Conservation (phyloP, 2,113 vertebrate species). For the Oreochromis niloticus region DNA sequence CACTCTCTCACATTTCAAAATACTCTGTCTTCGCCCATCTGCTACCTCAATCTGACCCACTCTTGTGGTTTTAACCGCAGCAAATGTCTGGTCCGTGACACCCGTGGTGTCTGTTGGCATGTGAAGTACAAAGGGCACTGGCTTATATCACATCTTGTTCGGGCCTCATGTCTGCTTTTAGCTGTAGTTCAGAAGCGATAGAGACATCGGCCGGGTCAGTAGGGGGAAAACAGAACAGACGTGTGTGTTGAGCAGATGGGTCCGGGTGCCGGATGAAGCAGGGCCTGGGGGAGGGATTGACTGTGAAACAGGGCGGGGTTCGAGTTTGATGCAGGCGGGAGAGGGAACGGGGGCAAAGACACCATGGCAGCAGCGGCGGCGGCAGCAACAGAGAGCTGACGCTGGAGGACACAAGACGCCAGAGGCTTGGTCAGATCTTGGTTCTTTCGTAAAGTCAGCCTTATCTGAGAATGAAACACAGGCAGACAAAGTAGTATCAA, state of each 20-base stretch:
- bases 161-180: background rate
- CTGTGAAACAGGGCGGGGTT: slow-evolving; percentile 83
- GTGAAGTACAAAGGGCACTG: background rate
- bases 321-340: slow-evolving; percentile 72
- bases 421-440: slow-evolving; percentile 79
- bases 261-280: slow-evolving; percentile 83
- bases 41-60: background rate
- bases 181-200: background rate
- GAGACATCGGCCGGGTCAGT: slow-evolving; percentile 69
- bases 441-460: slow-evolving; percentile 84
- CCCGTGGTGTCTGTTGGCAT: background rate
- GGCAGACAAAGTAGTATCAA: background rate
- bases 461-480: slow-evolving; percentile 71
- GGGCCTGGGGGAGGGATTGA: slow-evolving; percentile 82
- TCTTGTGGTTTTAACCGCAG: background rate
- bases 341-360: slow-evolving; percentile 80
- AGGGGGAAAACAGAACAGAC: slow-evolving; percentile 88
- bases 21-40: background rate
- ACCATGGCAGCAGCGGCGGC: slow-evolving; percentile 72
- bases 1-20: background rate
- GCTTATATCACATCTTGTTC: slow-evolving; percentile 8
- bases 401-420: slow-evolving; percentile 67
- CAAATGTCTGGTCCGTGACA: background rate
- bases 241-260: slow-evolving; percentile 88
- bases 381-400: slow-evolving; percentile 68